These are phyloP conservation scores for Gymnogyps californianus DNA, from an alignment of 2,113 vertebrate species.

Conservation along the genomic window DNA sequence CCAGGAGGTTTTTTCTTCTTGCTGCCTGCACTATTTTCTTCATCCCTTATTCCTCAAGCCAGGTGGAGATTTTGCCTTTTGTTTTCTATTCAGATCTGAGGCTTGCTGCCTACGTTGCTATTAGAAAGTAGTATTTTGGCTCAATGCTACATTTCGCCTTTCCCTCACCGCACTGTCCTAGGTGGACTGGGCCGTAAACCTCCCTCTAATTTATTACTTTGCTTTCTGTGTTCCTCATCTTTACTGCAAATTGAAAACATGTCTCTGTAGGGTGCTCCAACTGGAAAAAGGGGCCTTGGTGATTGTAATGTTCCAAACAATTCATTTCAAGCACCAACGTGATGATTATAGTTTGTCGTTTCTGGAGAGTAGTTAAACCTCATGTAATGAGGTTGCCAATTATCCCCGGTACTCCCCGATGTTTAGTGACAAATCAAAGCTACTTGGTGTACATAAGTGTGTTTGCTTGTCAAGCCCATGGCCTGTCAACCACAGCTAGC, in stretches of 20 bases:
- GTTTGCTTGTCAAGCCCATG: background rate
- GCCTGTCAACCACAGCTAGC: background rate
- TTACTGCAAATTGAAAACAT: conserved; percentile 70
- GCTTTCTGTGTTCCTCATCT: conserved; percentile 57
- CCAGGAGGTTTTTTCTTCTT: background rate
- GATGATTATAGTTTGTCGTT: conserved; percentile 62
- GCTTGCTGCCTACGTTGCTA: background rate
- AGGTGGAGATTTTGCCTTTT: background rate
- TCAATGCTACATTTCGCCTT: background rate
- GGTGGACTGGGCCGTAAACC: conserved; percentile 35
- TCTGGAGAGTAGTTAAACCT: conserved; percentile 67
- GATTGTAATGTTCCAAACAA: conserved; percentile 63
- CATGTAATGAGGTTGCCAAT: conserved; percentile 64
- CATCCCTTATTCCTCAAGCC: background rate
- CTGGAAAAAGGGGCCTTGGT: conserved; percentile 50
- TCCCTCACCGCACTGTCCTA: background rate
- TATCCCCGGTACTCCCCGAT: conserved; percentile 31
- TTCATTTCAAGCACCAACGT: conserved; percentile 64
- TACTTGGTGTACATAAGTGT: conserved; percentile 22
- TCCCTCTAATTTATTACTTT: conserved; percentile 43
- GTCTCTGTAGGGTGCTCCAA: conserved; percentile 58
- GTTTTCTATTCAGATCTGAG: background rate
- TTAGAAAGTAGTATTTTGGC: background rate
- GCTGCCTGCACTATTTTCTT: background rate
- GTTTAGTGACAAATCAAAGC: conserved; percentile 65